Base-by-base conservation (phyloP, 2,113 vertebrate species). In the Tetrax tetrax region DNA sequence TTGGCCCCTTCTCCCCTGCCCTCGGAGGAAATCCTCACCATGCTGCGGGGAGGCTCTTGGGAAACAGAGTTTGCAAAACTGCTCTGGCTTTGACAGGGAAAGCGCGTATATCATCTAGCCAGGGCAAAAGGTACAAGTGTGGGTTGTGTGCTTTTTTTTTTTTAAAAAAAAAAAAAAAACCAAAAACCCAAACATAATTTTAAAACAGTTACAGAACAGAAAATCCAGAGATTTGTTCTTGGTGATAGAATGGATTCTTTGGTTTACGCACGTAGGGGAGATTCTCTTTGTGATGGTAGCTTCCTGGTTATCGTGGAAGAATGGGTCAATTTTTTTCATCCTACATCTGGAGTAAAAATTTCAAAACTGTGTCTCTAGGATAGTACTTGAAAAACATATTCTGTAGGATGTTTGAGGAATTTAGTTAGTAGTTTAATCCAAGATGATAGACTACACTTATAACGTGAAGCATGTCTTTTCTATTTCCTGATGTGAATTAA, bases 231-330 rank as follows among this genome's bases (percentile, higher is more conserved):
- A 35, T 14, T 51, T 68, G 4, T 23, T 70, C 83, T 59, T 2
- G 1, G 29, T 35, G 22, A 6, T 29, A 15, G 50, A 61, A 17
- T 25, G 11, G 6, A 23, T 59, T 61, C 18, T 53, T 87, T 64
- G 38, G 17, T 59, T 83, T 63, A 8, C 56, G 43, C 0, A 0
- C 0, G 0, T 10, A 4, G 4, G 7, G 33, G 33, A n/a, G 48
- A n/a, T 35, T 64, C 5, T 64, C 21, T 71, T 0, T 14, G 23
- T 29, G 38, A 6, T 71, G 56, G 48, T 12, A 21, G 4, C 20
- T 89, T 82, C 41, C 37, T 43, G 22, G 29, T 60, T 87, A 43
- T 43, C 1, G 2, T 38, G 31, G 48, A 91, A 78, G 51, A 69
- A 16, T 9, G 61, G 50, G 47, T 66, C 24, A 28, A 6, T 61